Percentiles rank a stretch among this genome's conserved stretches.
These are phyloP conservation scores for Saturnia japonica DNA, from an alignment of 2,888 invertebrate species.

Conservation along the genomic window DNA sequence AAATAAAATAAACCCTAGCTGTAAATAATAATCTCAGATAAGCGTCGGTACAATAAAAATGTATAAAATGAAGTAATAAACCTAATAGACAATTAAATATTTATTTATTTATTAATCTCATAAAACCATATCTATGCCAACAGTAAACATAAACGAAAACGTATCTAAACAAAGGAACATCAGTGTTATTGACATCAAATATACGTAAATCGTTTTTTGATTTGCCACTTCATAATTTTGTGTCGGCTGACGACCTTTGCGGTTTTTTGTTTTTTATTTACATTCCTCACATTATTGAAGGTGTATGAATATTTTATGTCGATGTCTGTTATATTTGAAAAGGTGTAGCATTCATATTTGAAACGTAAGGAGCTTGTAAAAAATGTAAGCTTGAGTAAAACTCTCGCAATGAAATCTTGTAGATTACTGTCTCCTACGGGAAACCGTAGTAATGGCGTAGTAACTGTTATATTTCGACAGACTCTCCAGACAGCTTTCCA, in stretches of 20 bases:
- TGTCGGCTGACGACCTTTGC: conserved; percentile 25
- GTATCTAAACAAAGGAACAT: conserved; percentile 13
- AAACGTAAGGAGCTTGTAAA: neutral
- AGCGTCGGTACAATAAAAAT: neutral
- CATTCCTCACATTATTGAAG: conserved; percentile 14
- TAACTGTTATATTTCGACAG: too few relatives aligned
- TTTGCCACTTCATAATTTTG: conserved; percentile 20
- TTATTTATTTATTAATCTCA: conserved; percentile 4
- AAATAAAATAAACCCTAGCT: neutral
- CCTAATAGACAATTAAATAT: neutral
- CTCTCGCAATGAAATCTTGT: too few relatives aligned
- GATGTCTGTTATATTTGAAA: neutral
- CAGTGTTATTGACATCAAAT: conserved; percentile 17
- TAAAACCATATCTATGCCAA: neutral
- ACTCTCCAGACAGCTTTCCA: too few relatives aligned
- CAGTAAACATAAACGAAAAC: conserved; percentile 8
- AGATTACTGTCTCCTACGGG: too few relatives aligned
- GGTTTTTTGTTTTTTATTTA: conserved; percentile 12
- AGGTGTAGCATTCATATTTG: neutral
- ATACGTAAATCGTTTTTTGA: conserved; percentile 16
- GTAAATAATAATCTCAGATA: neutral
- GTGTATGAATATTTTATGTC: conserved; percentile 14
- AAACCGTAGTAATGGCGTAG: too few relatives aligned
- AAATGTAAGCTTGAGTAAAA: neutral
- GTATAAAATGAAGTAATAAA: neutral